These are phyloP conservation scores for Forbesichthys agassizii DNA, from an alignment of 2,113 vertebrate species.

Conservation along the genomic window DNA sequence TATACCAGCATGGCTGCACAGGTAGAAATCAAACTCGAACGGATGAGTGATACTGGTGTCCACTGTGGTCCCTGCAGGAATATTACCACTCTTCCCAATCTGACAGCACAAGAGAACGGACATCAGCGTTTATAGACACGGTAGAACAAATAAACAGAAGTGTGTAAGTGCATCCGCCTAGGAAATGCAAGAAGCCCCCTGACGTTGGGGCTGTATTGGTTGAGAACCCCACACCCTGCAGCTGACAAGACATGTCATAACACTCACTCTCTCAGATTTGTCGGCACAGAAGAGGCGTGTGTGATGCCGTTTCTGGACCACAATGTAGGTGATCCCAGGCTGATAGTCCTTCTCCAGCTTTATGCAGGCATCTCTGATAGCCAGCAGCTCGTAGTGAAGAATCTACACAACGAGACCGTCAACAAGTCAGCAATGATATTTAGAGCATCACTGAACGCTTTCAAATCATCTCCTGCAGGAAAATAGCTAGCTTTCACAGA, in stretches of 20 bases:
- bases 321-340: constrained; percentile 98
- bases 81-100: constrained; percentile 98
- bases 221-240: too few species aligned
- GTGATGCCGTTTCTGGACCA: constrained; percentile 99
- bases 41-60: constrained; percentile 98
- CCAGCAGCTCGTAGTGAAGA: constrained; percentile 97
- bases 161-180: too few species aligned
- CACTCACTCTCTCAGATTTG: constrained; percentile 94
- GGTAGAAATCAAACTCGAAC: constrained; percentile 99
- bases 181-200: too few species aligned
- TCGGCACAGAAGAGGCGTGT: constrained; percentile 98
- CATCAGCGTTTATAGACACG: neutral
- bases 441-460: too few species aligned
- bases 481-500: too few species aligned
- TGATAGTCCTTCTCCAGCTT: constrained; percentile 99
- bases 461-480: too few species aligned
- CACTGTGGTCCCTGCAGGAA: constrained; percentile 97
- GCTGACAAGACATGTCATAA: too few species aligned
- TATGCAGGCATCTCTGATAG: constrained; percentile 98
- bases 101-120: constrained; percentile 43
- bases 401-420: constrained; percentile 74
- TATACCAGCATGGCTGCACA: constrained; percentile 99
- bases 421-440: neutral
- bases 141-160: too few species aligned
- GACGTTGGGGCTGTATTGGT: too few species aligned